Evolutionary conservation across 2,797 vertebrate species (phyloP).

Genomic region (Coilia nasus): DNA sequence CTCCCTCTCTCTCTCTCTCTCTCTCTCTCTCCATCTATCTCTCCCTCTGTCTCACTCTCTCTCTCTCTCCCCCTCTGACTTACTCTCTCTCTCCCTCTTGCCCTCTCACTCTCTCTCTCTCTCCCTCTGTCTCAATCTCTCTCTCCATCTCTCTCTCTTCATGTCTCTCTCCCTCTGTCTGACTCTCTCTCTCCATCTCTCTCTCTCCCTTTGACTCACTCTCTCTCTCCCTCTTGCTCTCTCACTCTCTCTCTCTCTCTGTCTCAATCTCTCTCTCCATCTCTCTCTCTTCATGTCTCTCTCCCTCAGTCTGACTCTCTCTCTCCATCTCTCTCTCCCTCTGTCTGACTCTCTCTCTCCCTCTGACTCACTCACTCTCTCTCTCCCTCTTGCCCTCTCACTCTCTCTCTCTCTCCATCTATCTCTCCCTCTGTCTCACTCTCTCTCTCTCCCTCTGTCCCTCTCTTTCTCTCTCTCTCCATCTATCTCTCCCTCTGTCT

Average conservation of each 20-base stretch:
- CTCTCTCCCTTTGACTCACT: neutral
- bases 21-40: neutral
- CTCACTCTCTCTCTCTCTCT: conserved; percentile 3
- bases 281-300: too few relatives aligned
- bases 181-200: neutral
- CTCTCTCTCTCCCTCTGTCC: neutral
- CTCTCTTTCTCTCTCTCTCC: neutral
- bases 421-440: neutral
- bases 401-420: neutral
- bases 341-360: neutral
- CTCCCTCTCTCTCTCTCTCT: neutral
- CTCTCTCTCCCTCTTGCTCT: neutral
- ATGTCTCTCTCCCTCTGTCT: too few relatives aligned
- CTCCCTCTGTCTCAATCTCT: conserved; percentile 18
- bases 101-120: neutral
- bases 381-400: too few relatives aligned
- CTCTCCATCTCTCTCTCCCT: conserved; percentile 1
- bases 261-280: conserved; percentile 14
- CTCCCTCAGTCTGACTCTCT: neutral
- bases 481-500: neutral
- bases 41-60: neutral
- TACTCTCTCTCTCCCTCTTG: neutral
- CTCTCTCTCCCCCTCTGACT: neutral
- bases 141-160: neutral
- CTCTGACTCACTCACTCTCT: neutral